Evolutionary conservation across 2,113 vertebrate genomes (phyloP).

Genomic region (Hiodon tergisus): DNA sequence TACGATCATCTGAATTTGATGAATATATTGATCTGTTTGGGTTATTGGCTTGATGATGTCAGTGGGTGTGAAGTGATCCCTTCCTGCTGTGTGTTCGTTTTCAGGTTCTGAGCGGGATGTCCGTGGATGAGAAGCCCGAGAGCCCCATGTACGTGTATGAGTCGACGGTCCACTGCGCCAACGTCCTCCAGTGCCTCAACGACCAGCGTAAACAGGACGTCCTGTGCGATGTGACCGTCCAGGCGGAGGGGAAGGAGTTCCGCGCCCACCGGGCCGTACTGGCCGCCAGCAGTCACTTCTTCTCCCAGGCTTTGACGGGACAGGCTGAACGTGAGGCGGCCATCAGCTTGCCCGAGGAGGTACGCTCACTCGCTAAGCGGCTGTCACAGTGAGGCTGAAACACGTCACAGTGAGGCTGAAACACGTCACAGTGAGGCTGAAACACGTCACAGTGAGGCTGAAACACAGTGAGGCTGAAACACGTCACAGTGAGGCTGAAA

Average conservation of each 20-base stretch:
- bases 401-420: too few relatives aligned
- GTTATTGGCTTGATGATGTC: too few relatives aligned
- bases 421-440: too few relatives aligned
- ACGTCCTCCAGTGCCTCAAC: constrained; percentile 92
- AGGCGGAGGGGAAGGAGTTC: constrained; percentile 86
- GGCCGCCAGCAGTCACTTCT: constrained; percentile 90
- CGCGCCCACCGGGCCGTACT: constrained; percentile 88
- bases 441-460: too few relatives aligned
- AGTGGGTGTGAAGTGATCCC: too few relatives aligned
- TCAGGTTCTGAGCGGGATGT: constrained; percentile 81
- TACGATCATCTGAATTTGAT: too few relatives aligned
- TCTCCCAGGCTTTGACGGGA: constrained; percentile 81
- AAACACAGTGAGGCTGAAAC: too few relatives aligned
- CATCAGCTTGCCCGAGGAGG: constrained; percentile 89
- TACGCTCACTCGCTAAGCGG: too few relatives aligned
- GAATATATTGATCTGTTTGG: too few relatives aligned
- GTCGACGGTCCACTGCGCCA: constrained; percentile 93
- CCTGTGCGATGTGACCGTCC: constrained; percentile 87
- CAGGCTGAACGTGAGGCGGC: constrained; percentile 77
- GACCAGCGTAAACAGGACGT: constrained; percentile 90
- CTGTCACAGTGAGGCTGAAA: too few relatives aligned
- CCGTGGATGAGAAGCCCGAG: constrained; percentile 81
- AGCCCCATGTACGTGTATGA: constrained; percentile 94
- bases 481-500: too few relatives aligned
- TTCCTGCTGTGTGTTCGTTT: constrained; percentile 35